phyloP scores from a whole-genome alignment of 1,140 invertebrate species.

The Zophobas atratus region DNA sequence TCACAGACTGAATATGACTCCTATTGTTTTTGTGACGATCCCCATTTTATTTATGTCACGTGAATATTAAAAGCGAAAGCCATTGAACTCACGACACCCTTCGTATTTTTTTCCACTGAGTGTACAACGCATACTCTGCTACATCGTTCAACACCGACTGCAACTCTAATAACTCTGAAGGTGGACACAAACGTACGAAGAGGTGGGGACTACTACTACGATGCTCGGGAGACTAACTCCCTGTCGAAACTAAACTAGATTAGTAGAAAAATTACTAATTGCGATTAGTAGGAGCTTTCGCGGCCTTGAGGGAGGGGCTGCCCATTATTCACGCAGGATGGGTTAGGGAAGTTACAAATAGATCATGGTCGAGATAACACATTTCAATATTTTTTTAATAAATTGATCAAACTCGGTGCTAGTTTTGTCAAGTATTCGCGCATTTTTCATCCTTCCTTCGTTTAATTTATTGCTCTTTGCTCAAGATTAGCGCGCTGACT shows the following conservation, averaged over 20 bases:
- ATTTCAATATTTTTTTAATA: too few relatives aligned
- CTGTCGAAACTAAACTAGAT: neutral
- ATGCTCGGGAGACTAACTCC: too few relatives aligned
- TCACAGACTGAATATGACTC: conserved; percentile 83
- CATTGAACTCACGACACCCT: conserved; percentile 20
- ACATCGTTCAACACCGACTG: neutral
- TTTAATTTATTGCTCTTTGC: too few relatives aligned
- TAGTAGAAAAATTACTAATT: neutral
- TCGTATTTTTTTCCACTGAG: neutral
- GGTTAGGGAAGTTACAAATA: too few relatives aligned
- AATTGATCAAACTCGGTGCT: too few relatives aligned
- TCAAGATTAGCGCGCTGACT: too few relatives aligned
- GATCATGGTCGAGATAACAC: too few relatives aligned
- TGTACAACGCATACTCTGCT: neutral
- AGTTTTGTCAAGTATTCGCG: too few relatives aligned
- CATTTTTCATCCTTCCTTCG: too few relatives aligned
- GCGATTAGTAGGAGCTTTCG: too few relatives aligned
- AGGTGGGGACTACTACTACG: conserved; percentile 20
- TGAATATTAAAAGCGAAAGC: conserved; percentile 3
- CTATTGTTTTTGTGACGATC: conserved; percentile 80
- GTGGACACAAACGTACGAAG: conserved; percentile 35
- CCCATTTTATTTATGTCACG: conserved; percentile 71
- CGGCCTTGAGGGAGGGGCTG: too few relatives aligned
- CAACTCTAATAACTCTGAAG: conserved; percentile 34
- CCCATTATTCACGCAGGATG: too few relatives aligned